Evolutionary conservation across 2,888 invertebrate species (phyloP), one percentile per base, ranked within the genome.

Genomic region (Rhodophaea formosa): DNA sequence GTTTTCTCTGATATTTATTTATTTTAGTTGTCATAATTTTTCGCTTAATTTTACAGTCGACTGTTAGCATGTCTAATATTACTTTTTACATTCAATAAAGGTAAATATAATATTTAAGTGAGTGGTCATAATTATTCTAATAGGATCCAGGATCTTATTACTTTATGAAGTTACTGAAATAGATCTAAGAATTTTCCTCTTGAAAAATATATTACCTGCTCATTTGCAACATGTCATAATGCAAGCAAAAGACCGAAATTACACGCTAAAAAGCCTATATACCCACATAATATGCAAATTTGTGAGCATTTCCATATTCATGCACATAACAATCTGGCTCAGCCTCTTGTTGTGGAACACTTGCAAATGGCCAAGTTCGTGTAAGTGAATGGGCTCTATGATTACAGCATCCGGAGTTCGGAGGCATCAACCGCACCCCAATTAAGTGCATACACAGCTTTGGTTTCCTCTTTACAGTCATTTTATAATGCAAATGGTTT

Each of bases 381-480:
- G 65, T 73, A 72, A 75, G 71, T 69, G 71, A 72, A 77, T 71
- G 74, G 70, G 66, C 65, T 70, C 71, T 75, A 72, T 68, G 64
- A 74, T 82, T 79, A 80, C 77, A 76, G 78, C 75, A 80, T 81
- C 80, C 79, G 75, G 77, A 71, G 71, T 63, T 78, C 79, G 76
- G 77, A 71, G 71, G 64, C 70, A 74, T 75, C 68, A 65, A 62
- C 63, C 63, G 62, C 64, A 62, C 62, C 64, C 63, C 66, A 71
- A 74, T 72, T 68, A 71, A 61, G 61, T 59, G 61, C 63, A 59
- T 60, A 61, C 62, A 59, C 64, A 8, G 66, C 66, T 68, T 63
- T 53, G 57, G 16, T 14, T 55, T n/a, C n/a, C 10, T 35, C 10
- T 16, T 10, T 46, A 23, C 17, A 46, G 16, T 46, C 10, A 46